These are phyloP conservation scores for Lepisosteus oculatus DNA, from an alignment of 2,113 vertebrate species.

Conservation along the genomic window DNA sequence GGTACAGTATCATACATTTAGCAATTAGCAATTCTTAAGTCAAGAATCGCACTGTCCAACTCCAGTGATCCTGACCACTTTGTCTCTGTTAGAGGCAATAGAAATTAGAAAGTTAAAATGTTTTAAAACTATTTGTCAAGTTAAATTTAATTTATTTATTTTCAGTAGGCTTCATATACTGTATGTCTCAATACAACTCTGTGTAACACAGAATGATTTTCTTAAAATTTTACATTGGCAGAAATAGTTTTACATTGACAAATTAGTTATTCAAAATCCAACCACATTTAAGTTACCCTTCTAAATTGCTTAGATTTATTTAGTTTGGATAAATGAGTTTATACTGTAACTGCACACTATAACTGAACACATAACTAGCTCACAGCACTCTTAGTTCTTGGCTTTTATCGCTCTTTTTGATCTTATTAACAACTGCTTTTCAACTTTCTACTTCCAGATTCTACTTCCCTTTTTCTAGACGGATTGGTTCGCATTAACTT, in stretches of 20 bases:
- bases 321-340: constrained; percentile 10
- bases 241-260: not conserved
- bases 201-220: too few relatives aligned
- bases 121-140: too few relatives aligned
- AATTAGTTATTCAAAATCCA: constrained; percentile 6
- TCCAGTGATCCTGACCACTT: too few relatives aligned
- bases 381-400: constrained; percentile 1
- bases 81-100: too few relatives aligned
- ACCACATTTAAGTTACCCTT: constrained; percentile 12
- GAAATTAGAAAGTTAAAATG: too few relatives aligned
- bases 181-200: too few relatives aligned
- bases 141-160: too few relatives aligned
- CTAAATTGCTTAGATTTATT: constrained; percentile 5
- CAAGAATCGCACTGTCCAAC: too few relatives aligned
- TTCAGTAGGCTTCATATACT: too few relatives aligned
- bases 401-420: constrained; percentile 2
- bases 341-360: constrained; percentile 8
- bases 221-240: constrained; percentile 10
- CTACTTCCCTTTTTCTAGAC: not conserved
- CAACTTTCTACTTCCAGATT: not conserved
- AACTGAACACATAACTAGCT: constrained; percentile 2
- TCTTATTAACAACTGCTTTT: constrained; percentile 12
- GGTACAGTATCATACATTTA: too few relatives aligned
- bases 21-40: too few relatives aligned
- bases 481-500: not conserved